Evolutionary conservation across 2,888 invertebrate species (phyloP).

Genomic region (Deladenus siricidicola): DNA sequence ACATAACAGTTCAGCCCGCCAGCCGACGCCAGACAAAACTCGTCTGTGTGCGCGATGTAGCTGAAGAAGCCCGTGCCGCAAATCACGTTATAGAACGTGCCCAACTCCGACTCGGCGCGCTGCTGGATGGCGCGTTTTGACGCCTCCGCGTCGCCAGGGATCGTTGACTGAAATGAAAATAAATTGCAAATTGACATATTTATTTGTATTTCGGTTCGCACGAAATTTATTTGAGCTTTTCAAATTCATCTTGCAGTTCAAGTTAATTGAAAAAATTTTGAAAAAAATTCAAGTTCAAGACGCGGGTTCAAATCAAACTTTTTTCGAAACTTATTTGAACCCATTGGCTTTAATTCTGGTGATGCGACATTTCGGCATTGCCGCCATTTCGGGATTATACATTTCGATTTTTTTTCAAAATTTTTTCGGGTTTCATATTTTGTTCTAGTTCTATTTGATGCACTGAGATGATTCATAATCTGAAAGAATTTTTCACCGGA

Average conservation of each 20-base stretch:
- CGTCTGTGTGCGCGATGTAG: constrained; percentile 51
- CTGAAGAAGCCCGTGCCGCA: constrained; percentile 53
- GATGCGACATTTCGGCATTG: too few relatives aligned
- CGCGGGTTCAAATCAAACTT: background rate
- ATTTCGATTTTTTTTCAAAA: too few relatives aligned
- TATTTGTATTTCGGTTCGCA: background rate
- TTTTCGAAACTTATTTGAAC: background rate
- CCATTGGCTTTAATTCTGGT: background rate
- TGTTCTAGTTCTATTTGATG: too few relatives aligned
- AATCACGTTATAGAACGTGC: constrained; percentile 43
- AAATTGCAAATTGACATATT: constrained; percentile 22
- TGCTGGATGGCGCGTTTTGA: constrained; percentile 47
- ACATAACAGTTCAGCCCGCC: constrained; percentile 45
- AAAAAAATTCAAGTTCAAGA: too few relatives aligned
- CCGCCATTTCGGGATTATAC: too few relatives aligned
- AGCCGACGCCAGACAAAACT: constrained; percentile 29
- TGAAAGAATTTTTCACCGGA: too few relatives aligned
- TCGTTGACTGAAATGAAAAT: constrained; percentile 18
- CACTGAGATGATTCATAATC: too few relatives aligned
- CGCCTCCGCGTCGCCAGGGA: constrained; percentile 39
- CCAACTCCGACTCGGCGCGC: constrained; percentile 42
- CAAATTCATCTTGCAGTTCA: constrained; percentile 7
- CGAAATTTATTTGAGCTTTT: too few relatives aligned
- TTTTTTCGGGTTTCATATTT: too few relatives aligned
- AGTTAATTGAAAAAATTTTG: too few relatives aligned